Conservation (phyloP, 2,797 vertebrate genomes). For the Pangasius larnaudii region DNA sequence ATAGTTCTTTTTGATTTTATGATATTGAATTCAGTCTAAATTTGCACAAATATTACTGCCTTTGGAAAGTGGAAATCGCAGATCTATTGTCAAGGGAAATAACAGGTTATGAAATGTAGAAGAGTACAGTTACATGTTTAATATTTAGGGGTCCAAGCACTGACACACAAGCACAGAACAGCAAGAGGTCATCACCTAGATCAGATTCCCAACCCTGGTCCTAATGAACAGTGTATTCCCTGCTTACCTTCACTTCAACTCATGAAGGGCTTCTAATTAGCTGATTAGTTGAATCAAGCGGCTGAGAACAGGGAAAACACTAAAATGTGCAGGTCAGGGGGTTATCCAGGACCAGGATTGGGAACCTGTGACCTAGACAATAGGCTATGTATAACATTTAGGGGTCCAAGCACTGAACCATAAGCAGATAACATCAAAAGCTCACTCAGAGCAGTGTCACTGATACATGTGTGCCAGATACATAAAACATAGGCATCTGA, state of each 20-base stretch:
- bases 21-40: background rate
- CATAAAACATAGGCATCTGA: background rate
- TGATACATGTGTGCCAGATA: background rate
- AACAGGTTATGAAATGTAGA: background rate
- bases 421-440: background rate
- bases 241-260: background rate
- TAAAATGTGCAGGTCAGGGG: too few relatives aligned
- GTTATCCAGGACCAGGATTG: background rate
- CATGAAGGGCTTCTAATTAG: too few relatives aligned
- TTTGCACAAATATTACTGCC: background rate
- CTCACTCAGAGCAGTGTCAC: too few relatives aligned
- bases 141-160: background rate
- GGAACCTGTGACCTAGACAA: background rate
- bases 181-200: background rate
- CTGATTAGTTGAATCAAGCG: too few relatives aligned
- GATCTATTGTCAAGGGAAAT: background rate
- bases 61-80: background rate
- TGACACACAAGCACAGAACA: background rate
- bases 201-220: background rate
- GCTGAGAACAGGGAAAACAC: too few relatives aligned
- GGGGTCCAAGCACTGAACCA: background rate
- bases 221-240: background rate
- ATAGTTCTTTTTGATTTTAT: background rate
- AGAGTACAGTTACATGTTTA: background rate
- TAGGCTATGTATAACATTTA: background rate